Conservation (phyloP, 2,113 vertebrate genomes). For the Scytalopus superciliaris region DNA sequence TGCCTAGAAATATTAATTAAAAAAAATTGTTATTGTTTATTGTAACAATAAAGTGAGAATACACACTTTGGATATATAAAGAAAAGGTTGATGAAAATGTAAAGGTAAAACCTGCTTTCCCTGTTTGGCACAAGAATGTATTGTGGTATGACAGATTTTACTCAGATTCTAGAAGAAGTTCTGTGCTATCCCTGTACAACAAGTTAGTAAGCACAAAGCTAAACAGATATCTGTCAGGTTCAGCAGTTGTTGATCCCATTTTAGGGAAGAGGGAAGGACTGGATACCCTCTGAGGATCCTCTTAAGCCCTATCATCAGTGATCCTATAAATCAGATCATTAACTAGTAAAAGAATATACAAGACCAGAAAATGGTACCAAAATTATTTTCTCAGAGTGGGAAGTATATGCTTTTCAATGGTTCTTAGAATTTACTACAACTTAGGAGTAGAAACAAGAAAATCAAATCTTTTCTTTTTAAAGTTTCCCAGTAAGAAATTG, state of each 20-base stretch:
- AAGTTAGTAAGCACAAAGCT: not conserved
- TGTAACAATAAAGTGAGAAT: not conserved
- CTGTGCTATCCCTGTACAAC: too few relatives aligned
- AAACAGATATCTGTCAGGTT: not conserved
- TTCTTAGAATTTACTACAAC: not conserved
- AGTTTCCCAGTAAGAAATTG: not conserved
- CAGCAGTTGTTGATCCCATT: not conserved
- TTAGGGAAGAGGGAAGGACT: not conserved
- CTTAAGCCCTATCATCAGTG: not conserved
- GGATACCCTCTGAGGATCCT: not conserved
- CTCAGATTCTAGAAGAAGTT: not conserved
- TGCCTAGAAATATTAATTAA: not conserved
- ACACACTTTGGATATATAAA: not conserved
- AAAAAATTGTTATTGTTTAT: rapidly evolving
- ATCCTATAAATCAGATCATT: not conserved
- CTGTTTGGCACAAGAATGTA: not conserved
- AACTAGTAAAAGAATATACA: not conserved
- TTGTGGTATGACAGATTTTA: not conserved
- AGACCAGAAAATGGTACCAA: not conserved
- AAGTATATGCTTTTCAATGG: not conserved
- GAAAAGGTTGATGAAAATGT: not conserved
- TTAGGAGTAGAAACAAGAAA: not conserved
- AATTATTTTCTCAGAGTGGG: not conserved
- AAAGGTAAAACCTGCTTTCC: not conserved
- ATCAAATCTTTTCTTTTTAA: not conserved